Base-by-base conservation (phyloP, 1,140 invertebrate genomes). In the Sitophilus oryzae region DNA sequence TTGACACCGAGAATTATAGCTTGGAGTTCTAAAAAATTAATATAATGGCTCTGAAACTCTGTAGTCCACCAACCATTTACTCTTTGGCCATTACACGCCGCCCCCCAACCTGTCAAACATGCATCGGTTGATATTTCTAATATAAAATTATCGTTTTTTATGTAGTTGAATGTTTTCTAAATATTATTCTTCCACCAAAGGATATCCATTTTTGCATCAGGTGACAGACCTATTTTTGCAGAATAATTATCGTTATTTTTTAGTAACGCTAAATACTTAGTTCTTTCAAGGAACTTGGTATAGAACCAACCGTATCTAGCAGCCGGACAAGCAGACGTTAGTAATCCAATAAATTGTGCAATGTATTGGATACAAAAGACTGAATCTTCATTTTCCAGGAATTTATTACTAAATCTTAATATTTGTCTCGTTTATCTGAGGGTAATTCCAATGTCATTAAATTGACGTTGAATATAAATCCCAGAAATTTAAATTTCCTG, bases 101-200 rank as follows among this genome's bases (percentile, higher is more conserved):
- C 55, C 46, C 63, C 63, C 63, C 68, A 70, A 10, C 66, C 66
- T 8, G 62, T 52, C 4, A 43, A 15, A 16, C 60, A 68, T 5
- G 63, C 58, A 43, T 70, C 65, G 5, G 65, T 60, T 52, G 63
- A 67, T 37, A 68, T 67, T 22, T 58, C 56, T 25, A 15, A 34
- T 14, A 14, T 23, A 11, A 61, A 18, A 8, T 20, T 50, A 61
- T 41, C 1, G 11, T 67, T 55, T 43, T 60, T 58, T 34, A 37
- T 14, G 21, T 14, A n/a, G 10, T 5, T 19, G n/a, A n/a, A n/a
- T n/a, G n/a, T n/a, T n/a, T n/a, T n/a, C n/a, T n/a, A n/a, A n/a
- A n/a, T n/a, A n/a, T 22, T 55, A 60, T 59, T 6, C 56, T 60
- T 51, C 65, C 25, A 34, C 25, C 25, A 65, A 20, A 46, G 53